Conservation (phyloP, 2,797 vertebrate species). For the Remorina albescens region DNA sequence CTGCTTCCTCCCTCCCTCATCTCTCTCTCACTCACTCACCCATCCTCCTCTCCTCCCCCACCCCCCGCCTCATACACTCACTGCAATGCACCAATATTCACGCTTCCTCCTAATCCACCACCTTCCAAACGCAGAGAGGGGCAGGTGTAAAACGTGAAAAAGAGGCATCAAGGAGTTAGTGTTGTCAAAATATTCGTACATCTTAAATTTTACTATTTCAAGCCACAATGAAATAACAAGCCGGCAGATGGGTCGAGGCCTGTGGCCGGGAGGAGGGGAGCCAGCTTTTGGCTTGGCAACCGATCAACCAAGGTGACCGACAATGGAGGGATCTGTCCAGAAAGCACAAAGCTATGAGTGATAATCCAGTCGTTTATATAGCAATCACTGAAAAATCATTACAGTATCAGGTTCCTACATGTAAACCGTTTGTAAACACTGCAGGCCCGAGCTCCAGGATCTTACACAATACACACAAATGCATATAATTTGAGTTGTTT, state of each 20-base stretch:
- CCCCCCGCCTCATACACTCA: conserved; percentile 62
- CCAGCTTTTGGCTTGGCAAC: conserved; percentile 33
- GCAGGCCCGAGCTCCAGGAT: conserved; percentile 38
- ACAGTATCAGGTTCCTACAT: background rate
- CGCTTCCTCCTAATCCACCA: conserved; percentile 13
- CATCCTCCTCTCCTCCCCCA: conserved; percentile 26
- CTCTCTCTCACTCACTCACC: conserved; percentile 9
- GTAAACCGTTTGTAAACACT: conserved; percentile 64
- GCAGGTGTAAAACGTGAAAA: background rate
- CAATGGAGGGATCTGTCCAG: background rate
- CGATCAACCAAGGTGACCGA: conserved; percentile 69
- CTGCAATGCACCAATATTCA: conserved; percentile 85
- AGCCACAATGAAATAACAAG: background rate
- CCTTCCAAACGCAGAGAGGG: background rate
- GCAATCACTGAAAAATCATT: background rate
- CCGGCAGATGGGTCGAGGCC: conserved; percentile 56
- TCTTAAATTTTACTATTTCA: background rate
- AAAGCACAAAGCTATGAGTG: background rate
- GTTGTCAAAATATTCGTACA: rapidly evolving
- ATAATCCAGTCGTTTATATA: background rate
- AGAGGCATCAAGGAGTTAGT: background rate
- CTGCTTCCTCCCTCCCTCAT: conserved; percentile 2
- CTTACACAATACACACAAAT: conserved; percentile 25
- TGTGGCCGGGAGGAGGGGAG: conserved; percentile 24
- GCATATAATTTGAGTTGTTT: rapidly evolving